Evolutionary conservation across 2,113 vertebrate species (phyloP), one percentile per base, ranked within the genome.

Genomic region (Lepus europaeus): DNA sequence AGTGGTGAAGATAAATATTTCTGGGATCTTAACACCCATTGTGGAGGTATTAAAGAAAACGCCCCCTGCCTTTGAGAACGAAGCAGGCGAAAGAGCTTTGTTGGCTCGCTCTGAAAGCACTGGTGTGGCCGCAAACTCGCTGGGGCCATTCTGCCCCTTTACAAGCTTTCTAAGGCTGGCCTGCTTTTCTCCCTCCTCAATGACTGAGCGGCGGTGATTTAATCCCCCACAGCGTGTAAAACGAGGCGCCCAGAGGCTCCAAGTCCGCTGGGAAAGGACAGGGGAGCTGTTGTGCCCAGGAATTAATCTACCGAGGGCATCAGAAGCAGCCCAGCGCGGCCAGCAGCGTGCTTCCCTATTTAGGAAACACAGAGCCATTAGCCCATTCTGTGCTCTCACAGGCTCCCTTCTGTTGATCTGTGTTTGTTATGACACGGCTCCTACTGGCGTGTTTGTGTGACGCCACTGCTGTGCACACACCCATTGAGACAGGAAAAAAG

Each of bases 311-410:
- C 98, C 98, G 97, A 87, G 97, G 98, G 98, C 98, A 98, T 98
- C 98, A 99, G 99, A 99, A 98, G 99, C 98, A 97, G 98, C 98
- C 97, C 99, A 99, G 99, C 98, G 99, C 98, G 98, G 98, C 98
- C 98, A 99, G 98, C 99, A 97, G 98, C 98, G 95, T 99, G 98
- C 99, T 99, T 99, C 98, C 98, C 98, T 98, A 97, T 98, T 98
- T 97, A 98, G 98, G 98, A 98, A 98, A 98, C 98, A 99, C 97
- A 97, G 78, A 97, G 96, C 97, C 95, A 97, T 98, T 98, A 97
- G 96, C 97, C 97, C 97, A 96, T 97, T 98, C 98, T 98, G 84
- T 87, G 83, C 91, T 77, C 93, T 93, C 94, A 98, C 97, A 98
- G 99, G 98, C 97, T 66, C 97, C 39, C 86, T 97, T 97, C 94